Base-by-base conservation (phyloP, 2,888 invertebrate species). In the Hirtodrosophila trivittata region DNA sequence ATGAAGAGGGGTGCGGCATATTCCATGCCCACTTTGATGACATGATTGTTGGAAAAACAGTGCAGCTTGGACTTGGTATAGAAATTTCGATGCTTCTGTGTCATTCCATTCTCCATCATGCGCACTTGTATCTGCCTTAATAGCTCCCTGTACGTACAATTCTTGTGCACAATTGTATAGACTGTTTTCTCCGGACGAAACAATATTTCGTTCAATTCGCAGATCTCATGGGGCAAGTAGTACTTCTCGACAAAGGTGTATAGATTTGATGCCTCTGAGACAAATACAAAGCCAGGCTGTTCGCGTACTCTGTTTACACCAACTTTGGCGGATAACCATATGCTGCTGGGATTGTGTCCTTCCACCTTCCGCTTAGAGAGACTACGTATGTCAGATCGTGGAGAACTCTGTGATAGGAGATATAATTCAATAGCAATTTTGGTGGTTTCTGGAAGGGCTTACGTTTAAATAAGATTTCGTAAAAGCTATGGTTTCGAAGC, bases 401-500 rank as follows among this genome's bases (percentile, higher is more conserved):
- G 72, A 0, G 88, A 77, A 2, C 43, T 57, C 88, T 88, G 35
- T 4, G 45, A 57, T 14, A 1, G 9, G 14, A 39, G 38, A 39
- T 7, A 10, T 3, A 16, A 28, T 1, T 14, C 13, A 16, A 1
- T 16, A 16, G 1, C n/a, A 1, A 5, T 8, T 0, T 2, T 3
- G n/a, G 14, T 16, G 9, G 0, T 9, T 16, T 12, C 0, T 0
- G 0, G 8, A 1, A 3, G 1, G 10, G 67, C 84, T 72, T 6
- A 90, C 90, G 64, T 85, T 82, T 26, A 90, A 59, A 74, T 86
- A 90, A 0, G 62, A 46, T 3, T 49, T 47, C 0, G 75, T 89
- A 35, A 87, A 89, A 2, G 92, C 89, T 14, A 91, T 87, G 39
- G 92, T 92, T 42, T 93, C 92, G 1, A 92, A 89, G 0, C 92